Evolutionary conservation across 2,797 vertebrate genomes (phyloP).

Genomic region (Florisuga fusca): DNA sequence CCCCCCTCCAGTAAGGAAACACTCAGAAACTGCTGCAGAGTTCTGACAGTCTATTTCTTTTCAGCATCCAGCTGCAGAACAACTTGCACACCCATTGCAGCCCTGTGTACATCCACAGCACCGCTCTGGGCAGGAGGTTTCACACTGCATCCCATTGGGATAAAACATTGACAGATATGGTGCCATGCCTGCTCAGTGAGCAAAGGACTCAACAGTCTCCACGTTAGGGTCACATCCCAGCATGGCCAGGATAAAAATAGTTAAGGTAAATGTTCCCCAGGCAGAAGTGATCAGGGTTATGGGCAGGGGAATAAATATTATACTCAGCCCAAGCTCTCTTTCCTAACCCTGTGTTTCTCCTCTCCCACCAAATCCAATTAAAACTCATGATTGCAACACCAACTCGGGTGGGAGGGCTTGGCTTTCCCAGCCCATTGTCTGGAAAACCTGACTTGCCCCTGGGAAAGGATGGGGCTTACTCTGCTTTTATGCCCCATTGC

Average conservation of each 20-base stretch:
- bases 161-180: rapidly evolving
- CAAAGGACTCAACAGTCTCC: rapidly evolving
- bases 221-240: neutral
- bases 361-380: neutral
- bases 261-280: neutral
- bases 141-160: rapidly evolving
- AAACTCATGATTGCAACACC: neutral
- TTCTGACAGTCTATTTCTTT: neutral
- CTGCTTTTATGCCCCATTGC: rapidly evolving
- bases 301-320: neutral
- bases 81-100: neutral
- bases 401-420: rapidly evolving
- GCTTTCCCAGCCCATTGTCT: neutral
- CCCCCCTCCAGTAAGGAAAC: neutral
- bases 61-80: neutral
- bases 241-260: rapidly evolving
- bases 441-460: neutral
- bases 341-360: neutral
- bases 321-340: neutral
- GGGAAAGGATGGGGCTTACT: neutral
- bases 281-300: neutral
- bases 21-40: neutral
- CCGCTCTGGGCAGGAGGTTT: neutral
- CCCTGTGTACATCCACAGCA: rapidly evolving
- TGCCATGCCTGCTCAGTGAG: neutral